These are phyloP conservation scores for Solenodon paradoxus DNA, from an alignment of 2,113 vertebrate genomes.

Conservation along the genomic window DNA sequence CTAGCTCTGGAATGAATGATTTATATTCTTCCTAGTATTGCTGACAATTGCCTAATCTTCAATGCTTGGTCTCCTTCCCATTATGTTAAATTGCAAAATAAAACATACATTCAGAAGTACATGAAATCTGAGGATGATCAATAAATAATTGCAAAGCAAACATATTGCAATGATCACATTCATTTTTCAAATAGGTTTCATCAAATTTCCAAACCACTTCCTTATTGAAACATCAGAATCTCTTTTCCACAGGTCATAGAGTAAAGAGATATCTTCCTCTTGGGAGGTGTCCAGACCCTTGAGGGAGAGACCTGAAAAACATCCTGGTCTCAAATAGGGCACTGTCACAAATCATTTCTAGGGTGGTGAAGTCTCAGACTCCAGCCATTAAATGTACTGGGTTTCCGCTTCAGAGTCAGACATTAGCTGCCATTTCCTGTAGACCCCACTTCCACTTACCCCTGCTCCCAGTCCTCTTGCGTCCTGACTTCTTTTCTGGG, in stretches of 20 bases:
- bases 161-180: neutral
- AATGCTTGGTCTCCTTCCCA: neutral
- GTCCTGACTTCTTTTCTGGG: neutral
- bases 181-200: neutral
- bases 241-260: neutral
- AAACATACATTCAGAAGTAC: neutral
- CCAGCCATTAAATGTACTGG: accelerated
- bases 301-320: neutral
- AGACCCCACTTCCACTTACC: neutral
- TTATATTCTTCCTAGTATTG: no score
- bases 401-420: neutral
- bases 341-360: neutral
- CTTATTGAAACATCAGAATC: neutral
- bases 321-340: neutral
- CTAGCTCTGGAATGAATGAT: no score
- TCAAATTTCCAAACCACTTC: neutral
- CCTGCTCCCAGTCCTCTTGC: neutral
- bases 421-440: neutral
- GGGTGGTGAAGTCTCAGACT: neutral
- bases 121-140: neutral
- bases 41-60: neutral
- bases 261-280: neutral
- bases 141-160: neutral
- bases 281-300: neutral
- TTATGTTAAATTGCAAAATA: neutral